A percentile compares a stretch with the other conserved stretches of the same genome.
Evolutionary conservation across 2,888 invertebrate species (phyloP).

Genomic region (Hirtodrosophila trivittata): DNA sequence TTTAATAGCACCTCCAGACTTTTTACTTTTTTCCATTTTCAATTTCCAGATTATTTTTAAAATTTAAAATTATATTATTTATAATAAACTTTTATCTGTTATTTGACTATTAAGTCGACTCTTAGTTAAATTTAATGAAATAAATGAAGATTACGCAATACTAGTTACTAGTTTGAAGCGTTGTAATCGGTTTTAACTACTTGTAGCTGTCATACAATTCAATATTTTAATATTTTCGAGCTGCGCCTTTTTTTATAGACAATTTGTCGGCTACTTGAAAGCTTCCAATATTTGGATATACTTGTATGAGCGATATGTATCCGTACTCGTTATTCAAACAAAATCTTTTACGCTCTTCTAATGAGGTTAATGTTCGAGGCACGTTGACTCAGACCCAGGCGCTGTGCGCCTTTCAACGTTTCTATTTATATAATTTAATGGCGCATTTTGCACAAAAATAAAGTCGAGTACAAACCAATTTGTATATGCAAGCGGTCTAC

Average conservation of each 20-base stretch:
- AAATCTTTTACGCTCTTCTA: conserved; percentile 53
- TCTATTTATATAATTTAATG: conserved; percentile 76
- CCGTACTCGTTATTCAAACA: conserved; percentile 21
- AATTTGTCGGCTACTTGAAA: conserved; percentile 41
- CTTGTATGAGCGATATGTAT: background rate
- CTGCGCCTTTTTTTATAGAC: conserved; percentile 4
- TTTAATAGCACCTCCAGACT: too few species aligned
- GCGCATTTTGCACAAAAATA: conserved; percentile 80
- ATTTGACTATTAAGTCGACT: too few species aligned
- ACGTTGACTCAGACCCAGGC: conserved; percentile 62
- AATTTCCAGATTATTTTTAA: too few species aligned
- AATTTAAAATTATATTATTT: too few species aligned
- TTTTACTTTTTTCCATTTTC: too few species aligned
- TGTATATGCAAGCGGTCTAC: conserved; percentile 12
- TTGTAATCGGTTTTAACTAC: too few species aligned
- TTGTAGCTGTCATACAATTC: too few species aligned
- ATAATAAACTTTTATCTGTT: too few species aligned
- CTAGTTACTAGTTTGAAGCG: too few species aligned
- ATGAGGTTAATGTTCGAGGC: conserved; percentile 78
- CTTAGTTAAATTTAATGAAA: too few species aligned
- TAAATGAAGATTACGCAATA: too few species aligned
- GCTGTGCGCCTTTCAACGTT: conserved; percentile 56
- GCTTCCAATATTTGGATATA: conserved; percentile 23
- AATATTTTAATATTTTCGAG: too few species aligned
- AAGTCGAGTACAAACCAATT: conserved; percentile 64